phyloP scores from a whole-genome alignment of 2,113 vertebrate species.

The Clinocottus analis region DNA sequence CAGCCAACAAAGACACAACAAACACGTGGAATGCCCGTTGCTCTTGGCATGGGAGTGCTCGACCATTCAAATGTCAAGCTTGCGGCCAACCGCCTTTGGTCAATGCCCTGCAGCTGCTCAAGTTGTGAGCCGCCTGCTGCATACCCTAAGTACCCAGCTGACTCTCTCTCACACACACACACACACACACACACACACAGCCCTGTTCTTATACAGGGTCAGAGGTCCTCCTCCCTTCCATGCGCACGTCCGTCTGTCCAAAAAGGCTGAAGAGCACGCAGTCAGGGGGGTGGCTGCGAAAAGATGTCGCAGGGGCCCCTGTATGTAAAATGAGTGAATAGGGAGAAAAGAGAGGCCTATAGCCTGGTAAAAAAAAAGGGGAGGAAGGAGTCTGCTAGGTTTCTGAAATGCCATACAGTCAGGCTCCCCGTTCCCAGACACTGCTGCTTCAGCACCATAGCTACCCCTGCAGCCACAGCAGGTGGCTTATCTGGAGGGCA shows the following conservation, averaged over 20 bases:
- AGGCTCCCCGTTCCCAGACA: constrained; percentile 7
- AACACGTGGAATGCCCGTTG: constrained; percentile 32
- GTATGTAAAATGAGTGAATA: constrained; percentile 35
- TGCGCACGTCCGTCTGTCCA: constrained; percentile 20
- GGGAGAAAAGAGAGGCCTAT: constrained; percentile 29
- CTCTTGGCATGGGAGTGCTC: constrained; percentile 44
- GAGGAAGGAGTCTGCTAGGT: constrained; percentile 31
- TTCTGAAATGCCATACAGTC: constrained; percentile 33
- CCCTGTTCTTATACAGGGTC: constrained; percentile 40
- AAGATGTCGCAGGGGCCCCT: constrained; percentile 38
- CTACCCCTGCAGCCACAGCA: constrained; percentile 20
- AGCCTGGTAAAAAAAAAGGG: constrained; percentile 4
- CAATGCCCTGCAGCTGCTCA: constrained; percentile 64
- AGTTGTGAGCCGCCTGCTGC: constrained; percentile 41
- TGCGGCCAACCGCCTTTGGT: constrained; percentile 44
- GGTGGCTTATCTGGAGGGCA: constrained; percentile 21
- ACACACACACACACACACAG: constrained; percentile 26
- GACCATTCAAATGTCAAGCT: constrained; percentile 48
- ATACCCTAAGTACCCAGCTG: constrained; percentile 59
- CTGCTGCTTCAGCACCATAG: constrained; percentile 17
- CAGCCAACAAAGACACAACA: background rate
- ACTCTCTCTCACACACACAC: constrained; percentile 29
- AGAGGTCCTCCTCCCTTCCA: constrained; percentile 43
- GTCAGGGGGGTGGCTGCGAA: constrained; percentile 36
- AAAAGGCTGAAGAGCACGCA: constrained; percentile 29